A percentile compares a stretch with the other conserved stretches of the same genome.
phyloP scores from a whole-genome alignment of 2,888 invertebrate species.

The Melolontha melolontha region DNA sequence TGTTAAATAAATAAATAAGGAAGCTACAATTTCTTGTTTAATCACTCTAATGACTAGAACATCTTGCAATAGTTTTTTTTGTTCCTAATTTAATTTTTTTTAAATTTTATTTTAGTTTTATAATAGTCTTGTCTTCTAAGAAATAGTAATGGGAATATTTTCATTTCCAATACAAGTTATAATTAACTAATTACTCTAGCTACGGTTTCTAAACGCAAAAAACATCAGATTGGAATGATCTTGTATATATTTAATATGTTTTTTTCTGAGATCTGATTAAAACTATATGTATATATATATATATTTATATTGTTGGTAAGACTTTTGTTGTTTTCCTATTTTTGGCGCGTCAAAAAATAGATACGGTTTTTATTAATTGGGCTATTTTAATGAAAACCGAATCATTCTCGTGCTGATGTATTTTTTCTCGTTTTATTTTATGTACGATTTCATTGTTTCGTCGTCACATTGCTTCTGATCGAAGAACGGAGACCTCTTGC shows the following conservation, averaged over 20 bases:
- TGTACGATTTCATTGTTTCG: slow-evolving; percentile 31
- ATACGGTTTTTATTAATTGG: slow-evolving; percentile 44
- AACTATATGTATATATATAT: slow-evolving; percentile 21
- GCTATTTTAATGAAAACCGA: slow-evolving; percentile 44
- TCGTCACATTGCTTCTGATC: slow-evolving; percentile 46
- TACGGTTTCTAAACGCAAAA: slow-evolving; percentile 40
- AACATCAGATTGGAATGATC: slow-evolving; percentile 40
- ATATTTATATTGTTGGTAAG: slow-evolving; percentile 28
- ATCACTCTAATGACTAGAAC: slow-evolving; percentile 43
- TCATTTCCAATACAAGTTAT: slow-evolving; percentile 1
- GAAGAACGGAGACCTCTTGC: slow-evolving; percentile 71
- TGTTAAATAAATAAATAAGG: slow-evolving; percentile 48
- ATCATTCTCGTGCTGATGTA: slow-evolving; percentile 40
- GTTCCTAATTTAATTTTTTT: slow-evolving; percentile 28
- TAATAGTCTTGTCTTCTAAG: slow-evolving; percentile 21
- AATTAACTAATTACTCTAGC: slow-evolving; percentile 36
- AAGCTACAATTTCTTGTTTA: slow-evolving; percentile 30
- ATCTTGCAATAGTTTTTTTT: slow-evolving; percentile 34
- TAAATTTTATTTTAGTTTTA: slow-evolving; percentile 28
- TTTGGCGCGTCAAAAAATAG: slow-evolving; percentile 39
- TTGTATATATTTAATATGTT: slow-evolving; percentile 25
- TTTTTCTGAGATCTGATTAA: slow-evolving; percentile 38
- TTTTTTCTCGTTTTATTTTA: slow-evolving; percentile 36
- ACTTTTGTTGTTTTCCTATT: slow-evolving; percentile 22
- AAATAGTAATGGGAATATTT: slow-evolving; percentile 33